These are phyloP conservation scores for Habrosyne pyritoides DNA, from an alignment of 2,888 invertebrate species.

Conservation along the genomic window DNA sequence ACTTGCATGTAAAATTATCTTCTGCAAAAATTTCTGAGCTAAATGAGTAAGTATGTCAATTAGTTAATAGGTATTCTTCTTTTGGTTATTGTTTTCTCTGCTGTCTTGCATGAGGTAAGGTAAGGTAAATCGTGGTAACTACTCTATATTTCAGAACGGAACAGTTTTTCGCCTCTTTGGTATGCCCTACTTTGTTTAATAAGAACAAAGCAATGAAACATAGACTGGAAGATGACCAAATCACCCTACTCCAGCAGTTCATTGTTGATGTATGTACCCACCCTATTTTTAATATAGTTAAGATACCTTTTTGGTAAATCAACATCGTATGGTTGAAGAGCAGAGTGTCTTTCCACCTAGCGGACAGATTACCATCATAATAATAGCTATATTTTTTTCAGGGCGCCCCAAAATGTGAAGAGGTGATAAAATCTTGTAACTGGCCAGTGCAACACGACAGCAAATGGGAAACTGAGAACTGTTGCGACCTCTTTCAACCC, in stretches of 20 bases:
- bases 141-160: constrained; percentile 48
- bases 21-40: constrained; percentile 61
- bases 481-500: constrained; percentile 69
- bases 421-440: constrained; percentile 70
- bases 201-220: constrained; percentile 41
- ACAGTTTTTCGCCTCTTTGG: constrained; percentile 66
- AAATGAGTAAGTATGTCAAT: constrained; percentile 49
- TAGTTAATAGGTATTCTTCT: background rate
- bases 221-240: constrained; percentile 48
- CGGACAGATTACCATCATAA: too few species aligned
- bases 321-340: too few species aligned
- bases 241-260: constrained; percentile 56
- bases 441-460: constrained; percentile 63
- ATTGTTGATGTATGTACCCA: constrained; percentile 52
- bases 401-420: constrained; percentile 69
- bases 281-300: background rate
- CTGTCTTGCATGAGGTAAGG: too few species aligned
- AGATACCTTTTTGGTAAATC: too few species aligned
- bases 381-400: too few species aligned
- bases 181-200: constrained; percentile 64
- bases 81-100: background rate
- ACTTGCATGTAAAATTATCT: constrained; percentile 66
- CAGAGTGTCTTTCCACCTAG: too few species aligned
- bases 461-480: constrained; percentile 59
- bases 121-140: too few species aligned